Percentiles rank a stretch among this genome's conserved stretches.
These are phyloP conservation scores for Poeciliopsis prolifica DNA, from an alignment of 2,113 vertebrate genomes.

Conservation along the genomic window DNA sequence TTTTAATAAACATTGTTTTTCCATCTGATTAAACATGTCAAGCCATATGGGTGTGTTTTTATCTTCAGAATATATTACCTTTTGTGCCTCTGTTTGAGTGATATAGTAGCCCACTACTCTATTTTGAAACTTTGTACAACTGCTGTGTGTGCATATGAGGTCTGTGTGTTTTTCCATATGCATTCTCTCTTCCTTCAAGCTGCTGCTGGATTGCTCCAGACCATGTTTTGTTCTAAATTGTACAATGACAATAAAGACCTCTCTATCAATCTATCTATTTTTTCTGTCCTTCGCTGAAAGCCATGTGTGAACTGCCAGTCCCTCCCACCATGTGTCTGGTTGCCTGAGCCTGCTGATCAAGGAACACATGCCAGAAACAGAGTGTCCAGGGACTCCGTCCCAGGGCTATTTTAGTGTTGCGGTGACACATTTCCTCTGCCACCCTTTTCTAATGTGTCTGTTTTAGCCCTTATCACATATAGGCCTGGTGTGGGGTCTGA, in stretches of 20 bases:
- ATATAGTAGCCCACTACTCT: conserved; percentile 62
- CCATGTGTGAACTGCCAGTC: conserved; percentile 63
- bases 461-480: conserved; percentile 11
- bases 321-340: conserved; percentile 42
- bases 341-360: conserved; percentile 49
- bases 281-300: conserved; percentile 50
- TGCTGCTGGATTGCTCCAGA: too few species aligned
- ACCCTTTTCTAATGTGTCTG: conserved; percentile 31
- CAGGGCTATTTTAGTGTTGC: conserved; percentile 28
- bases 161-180: too few species aligned
- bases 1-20: conserved; percentile 54
- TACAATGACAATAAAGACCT: too few species aligned
- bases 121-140: conserved; percentile 45
- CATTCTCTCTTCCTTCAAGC: too few species aligned
- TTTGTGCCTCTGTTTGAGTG: conserved; percentile 50
- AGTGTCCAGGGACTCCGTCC: conserved; percentile 46
- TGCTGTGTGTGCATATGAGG: too few species aligned
- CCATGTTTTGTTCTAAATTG: too few species aligned
- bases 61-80: conserved; percentile 36
- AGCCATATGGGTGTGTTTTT: conserved; percentile 2
- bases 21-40: conserved; percentile 62
- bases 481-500: conserved; percentile 12
- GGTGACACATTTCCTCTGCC: conserved; percentile 47
- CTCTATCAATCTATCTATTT: conserved; percentile 19
- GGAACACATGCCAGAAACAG: conserved; percentile 27